These are phyloP conservation scores for Crocidura indochinensis DNA, from an alignment of 2,797 vertebrate genomes.

Conservation along the genomic window DNA sequence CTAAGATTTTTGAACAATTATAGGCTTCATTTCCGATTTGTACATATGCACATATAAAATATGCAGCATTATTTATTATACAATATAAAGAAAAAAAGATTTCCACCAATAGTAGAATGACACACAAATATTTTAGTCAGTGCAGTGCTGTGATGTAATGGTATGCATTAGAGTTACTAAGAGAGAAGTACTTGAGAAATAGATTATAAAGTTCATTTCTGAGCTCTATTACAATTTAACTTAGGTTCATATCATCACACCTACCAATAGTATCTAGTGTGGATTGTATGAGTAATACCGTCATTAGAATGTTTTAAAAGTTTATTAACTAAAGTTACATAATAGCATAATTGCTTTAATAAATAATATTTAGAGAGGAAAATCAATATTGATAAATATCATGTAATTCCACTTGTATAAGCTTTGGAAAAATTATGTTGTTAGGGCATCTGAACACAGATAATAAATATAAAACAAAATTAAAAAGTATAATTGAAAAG, in stretches of 20 bases:
- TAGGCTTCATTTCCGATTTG: background rate
- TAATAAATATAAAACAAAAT: background rate
- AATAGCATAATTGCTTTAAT: background rate
- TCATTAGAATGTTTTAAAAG: background rate
- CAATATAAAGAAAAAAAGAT: background rate
- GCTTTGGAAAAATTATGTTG: background rate
- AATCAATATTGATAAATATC: background rate
- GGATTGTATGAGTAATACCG: background rate
- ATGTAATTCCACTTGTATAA: background rate
- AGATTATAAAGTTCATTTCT: constrained; percentile 11
- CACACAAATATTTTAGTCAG: background rate
- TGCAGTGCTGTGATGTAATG: background rate
- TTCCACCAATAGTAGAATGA: background rate
- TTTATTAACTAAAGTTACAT: background rate
- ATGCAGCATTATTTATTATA: background rate
- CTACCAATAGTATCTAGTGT: background rate
- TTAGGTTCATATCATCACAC: background rate
- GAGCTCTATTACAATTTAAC: background rate
- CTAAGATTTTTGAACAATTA: background rate
- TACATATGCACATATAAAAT: background rate
- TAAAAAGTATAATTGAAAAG: background rate
- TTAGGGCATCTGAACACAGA: background rate
- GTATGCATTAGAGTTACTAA: background rate
- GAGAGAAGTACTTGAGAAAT: background rate
- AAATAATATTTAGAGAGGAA: background rate